Percentiles rank a stretch among this genome's conserved stretches.
These are phyloP conservation scores for Hirtodrosophila histrioides DNA, from an alignment of 2,888 invertebrate genomes.

Conservation along the genomic window DNA sequence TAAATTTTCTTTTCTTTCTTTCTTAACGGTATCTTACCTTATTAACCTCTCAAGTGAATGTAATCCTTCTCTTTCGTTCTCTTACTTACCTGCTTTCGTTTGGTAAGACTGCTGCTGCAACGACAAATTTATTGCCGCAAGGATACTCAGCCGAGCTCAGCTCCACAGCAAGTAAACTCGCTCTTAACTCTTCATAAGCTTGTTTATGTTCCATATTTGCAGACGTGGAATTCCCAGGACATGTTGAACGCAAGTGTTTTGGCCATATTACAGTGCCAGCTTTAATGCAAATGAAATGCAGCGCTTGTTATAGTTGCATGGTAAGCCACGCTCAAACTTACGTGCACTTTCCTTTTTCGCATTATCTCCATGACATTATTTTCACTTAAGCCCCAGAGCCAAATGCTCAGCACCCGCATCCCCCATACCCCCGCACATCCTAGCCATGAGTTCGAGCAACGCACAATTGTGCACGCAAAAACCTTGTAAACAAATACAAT, in stretches of 20 bases:
- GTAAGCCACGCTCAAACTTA: conserved; percentile 42
- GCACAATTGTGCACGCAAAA: conserved; percentile 73
- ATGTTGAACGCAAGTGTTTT: conserved; percentile 43
- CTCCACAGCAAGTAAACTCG: conserved; percentile 12
- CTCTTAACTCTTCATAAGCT: conserved; percentile 37
- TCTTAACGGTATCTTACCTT: no score
- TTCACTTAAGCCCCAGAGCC: conserved; percentile 64
- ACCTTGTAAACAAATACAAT: conserved; percentile 78
- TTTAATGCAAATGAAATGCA: conserved; percentile 72
- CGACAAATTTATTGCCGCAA: conserved; percentile 9
- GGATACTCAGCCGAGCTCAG: neutral
- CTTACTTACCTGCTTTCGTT: neutral
- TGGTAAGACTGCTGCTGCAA: neutral
- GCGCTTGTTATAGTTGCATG: conserved; percentile 15
- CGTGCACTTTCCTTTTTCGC: conserved; percentile 69
- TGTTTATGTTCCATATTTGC: conserved; percentile 9
- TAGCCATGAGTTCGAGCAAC: conserved; percentile 55
- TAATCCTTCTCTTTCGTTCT: no score
- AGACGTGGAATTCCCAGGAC: conserved; percentile 19
- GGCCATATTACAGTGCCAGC: conserved; percentile 43
- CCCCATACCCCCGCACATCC: neutral
- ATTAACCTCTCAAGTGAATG: no score
- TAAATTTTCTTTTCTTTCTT: no score
- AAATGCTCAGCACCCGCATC: conserved; percentile 17
- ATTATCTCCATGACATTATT: conserved; percentile 72